A percentile compares a stretch with the other conserved stretches of the same genome.
Evolutionary conservation across 2,797 vertebrate species (phyloP).

Genomic region (Chaunax sp.): DNA sequence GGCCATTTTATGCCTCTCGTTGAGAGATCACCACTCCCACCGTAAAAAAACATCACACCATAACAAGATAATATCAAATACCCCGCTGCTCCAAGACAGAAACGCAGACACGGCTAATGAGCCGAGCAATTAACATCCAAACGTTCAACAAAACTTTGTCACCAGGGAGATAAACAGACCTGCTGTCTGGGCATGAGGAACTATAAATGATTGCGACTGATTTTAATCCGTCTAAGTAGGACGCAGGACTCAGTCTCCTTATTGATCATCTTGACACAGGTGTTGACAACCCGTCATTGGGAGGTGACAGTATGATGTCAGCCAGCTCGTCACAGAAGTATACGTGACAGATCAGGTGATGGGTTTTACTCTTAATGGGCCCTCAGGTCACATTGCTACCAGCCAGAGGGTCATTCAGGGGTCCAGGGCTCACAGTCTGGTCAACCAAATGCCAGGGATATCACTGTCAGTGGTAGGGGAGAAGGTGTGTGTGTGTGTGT

Average conservation of each 20-base stretch:
- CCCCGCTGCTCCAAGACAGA: slow-evolving; percentile 45
- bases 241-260: slow-evolving; percentile 48
- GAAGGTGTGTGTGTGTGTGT: slow-evolving; percentile 29
- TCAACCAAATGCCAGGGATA: slow-evolving; percentile 47
- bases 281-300: slow-evolving; percentile 75
- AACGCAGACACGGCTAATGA: slow-evolving; percentile 66
- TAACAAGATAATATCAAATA: slow-evolving; percentile 57
- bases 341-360: slow-evolving; percentile 65
- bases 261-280: slow-evolving; percentile 73
- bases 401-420: slow-evolving; percentile 43
- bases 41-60: slow-evolving; percentile 37
- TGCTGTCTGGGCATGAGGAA: slow-evolving; percentile 55
- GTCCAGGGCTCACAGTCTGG: slow-evolving; percentile 45
- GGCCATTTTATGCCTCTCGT: slow-evolving; percentile 45
- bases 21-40: slow-evolving; percentile 48
- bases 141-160: slow-evolving; percentile 69
- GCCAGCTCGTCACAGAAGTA: slow-evolving; percentile 51
- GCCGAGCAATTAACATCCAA: slow-evolving; percentile 76
- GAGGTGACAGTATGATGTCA: slow-evolving; percentile 52
- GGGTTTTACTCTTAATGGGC: slow-evolving; percentile 67
- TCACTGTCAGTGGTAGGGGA: slow-evolving; percentile 51
- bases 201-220: slow-evolving; percentile 53
- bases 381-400: slow-evolving; percentile 53
- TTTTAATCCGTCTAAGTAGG: slow-evolving; percentile 49
- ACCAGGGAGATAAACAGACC: slow-evolving; percentile 57